A percentile compares a stretch with the other conserved stretches of the same genome.
These are phyloP conservation scores for Adrianichthys oophorus DNA, from an alignment of 2,797 vertebrate species.

Conservation along the genomic window DNA sequence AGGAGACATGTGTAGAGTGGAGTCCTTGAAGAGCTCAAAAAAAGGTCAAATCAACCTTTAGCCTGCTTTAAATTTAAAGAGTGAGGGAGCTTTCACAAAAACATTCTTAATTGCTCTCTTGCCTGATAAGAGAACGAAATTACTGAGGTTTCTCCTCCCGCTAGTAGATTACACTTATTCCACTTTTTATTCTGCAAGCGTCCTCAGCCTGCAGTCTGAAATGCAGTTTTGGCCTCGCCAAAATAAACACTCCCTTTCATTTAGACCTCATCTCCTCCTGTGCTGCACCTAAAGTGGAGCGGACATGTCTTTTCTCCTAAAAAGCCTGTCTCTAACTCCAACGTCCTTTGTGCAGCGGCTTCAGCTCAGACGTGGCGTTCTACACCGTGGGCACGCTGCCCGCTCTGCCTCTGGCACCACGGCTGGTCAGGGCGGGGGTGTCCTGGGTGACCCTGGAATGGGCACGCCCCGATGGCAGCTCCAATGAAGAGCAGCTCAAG, in stretches of 20 bases:
- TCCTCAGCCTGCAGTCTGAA: too few relatives aligned
- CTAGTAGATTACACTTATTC: neutral
- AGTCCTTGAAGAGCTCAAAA: slow-evolving; percentile 23
- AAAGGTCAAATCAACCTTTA: slow-evolving; percentile 17
- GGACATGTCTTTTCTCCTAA: too few relatives aligned
- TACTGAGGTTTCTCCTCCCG: neutral
- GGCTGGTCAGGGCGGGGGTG: slow-evolving; percentile 89
- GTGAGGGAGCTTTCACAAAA: neutral
- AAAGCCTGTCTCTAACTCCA: neutral
- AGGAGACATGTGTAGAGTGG: slow-evolving; percentile 11
- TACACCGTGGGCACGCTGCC: slow-evolving; percentile 94
- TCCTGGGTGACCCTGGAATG: slow-evolving; percentile 95
- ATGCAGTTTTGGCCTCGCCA: too few relatives aligned
- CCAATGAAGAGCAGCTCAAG: slow-evolving; percentile 88
- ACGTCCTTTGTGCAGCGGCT: slow-evolving; percentile 78
- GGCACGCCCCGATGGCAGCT: slow-evolving; percentile 89
- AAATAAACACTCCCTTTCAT: neutral
- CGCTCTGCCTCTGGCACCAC: slow-evolving; percentile 88
- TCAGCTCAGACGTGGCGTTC: slow-evolving; percentile 93
- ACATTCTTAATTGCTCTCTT: neutral
- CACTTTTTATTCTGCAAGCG: neutral
- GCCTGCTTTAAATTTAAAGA: slow-evolving; percentile 15
- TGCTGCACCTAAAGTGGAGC: neutral
- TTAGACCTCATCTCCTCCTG: slow-evolving; percentile 4
- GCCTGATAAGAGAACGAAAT: neutral